Conservation (phyloP, 2,888 invertebrate genomes). For the Cheilosia variabilis region DNA sequence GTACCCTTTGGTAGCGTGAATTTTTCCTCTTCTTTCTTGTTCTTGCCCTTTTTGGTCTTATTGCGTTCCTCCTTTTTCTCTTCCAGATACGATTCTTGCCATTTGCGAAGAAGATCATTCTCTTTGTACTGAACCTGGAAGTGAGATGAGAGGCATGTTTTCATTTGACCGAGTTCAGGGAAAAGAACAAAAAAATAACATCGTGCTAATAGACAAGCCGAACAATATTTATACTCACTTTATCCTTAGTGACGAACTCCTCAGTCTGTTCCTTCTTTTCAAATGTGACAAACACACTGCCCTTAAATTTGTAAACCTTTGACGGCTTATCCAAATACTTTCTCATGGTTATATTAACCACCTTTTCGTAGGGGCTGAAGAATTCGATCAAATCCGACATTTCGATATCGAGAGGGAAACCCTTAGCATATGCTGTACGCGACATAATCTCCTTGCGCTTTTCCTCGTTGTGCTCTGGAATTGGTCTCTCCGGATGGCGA, state of each 20-base stretch:
- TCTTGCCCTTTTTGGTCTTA: constrained; percentile 84
- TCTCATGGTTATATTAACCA: constrained; percentile 88
- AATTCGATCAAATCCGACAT: constrained; percentile 90
- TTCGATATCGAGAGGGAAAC: constrained; percentile 88
- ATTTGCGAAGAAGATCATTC: constrained; percentile 87
- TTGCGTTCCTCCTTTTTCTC: constrained; percentile 85
- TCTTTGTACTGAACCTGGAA: constrained; percentile 87
- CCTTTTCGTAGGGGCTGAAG: constrained; percentile 88
- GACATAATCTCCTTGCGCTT: constrained; percentile 90
- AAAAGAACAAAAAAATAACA: no score
- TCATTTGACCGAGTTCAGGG: no score
- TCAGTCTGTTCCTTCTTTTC: constrained; percentile 91
- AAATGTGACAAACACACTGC: constrained; percentile 96
- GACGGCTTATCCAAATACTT: constrained; percentile 86
- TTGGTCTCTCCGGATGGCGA: constrained; percentile 86
- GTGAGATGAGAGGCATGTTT: background rate
- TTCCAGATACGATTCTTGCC: constrained; percentile 90
- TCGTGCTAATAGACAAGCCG: no score
- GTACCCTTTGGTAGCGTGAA: constrained; percentile 88
- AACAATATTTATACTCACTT: constrained; percentile 78
- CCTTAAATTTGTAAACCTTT: constrained; percentile 91
- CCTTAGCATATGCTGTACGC: constrained; percentile 94
- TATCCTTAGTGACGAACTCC: constrained; percentile 89
- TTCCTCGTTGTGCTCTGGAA: constrained; percentile 94
- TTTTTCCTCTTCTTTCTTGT: constrained; percentile 80